phyloP scores from a whole-genome alignment of 2,113 vertebrate species.

The Anarrhichthys ocellatus region DNA sequence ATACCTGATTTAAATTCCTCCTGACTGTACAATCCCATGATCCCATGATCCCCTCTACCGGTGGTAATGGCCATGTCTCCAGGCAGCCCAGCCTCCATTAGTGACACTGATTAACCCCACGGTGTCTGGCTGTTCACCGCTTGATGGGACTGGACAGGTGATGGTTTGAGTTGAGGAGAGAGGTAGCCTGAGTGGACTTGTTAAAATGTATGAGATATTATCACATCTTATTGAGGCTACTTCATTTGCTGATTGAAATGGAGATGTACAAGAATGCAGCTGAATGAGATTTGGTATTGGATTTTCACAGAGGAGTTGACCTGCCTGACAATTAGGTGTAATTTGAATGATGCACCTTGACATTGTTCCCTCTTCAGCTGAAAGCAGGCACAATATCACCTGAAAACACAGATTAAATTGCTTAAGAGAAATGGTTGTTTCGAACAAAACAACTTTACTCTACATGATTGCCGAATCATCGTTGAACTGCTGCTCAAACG shows the following conservation, averaged over 20 bases:
- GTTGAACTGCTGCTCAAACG: no score
- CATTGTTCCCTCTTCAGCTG: constrained; percentile 22
- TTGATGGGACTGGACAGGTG: constrained; percentile 69
- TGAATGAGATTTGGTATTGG: constrained; percentile 65
- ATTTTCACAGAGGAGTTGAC: constrained; percentile 50
- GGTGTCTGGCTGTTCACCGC: constrained; percentile 44
- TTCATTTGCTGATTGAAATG: constrained; percentile 74
- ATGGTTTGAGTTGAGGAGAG: constrained; percentile 43
- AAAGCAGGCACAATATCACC: constrained; percentile 1
- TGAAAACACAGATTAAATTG: constrained; percentile 2
- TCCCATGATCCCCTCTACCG: constrained; percentile 60
- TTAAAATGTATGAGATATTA: constrained; percentile 79
- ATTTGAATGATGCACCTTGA: constrained; percentile 28
- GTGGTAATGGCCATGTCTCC: constrained; percentile 58
- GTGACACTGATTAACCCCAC: constrained; percentile 78
- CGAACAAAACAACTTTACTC: neutral
- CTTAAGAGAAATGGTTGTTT: neutral
- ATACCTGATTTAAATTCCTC: constrained; percentile 67
- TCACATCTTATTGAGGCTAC: constrained; percentile 63
- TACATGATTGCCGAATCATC: no score
- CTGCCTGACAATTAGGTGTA: constrained; percentile 53
- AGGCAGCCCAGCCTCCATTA: constrained; percentile 72
- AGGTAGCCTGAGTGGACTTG: constrained; percentile 44
- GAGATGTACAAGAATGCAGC: constrained; percentile 31
- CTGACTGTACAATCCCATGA: constrained; percentile 67